Conservation (phyloP, 92 coral and sea anemone genomes). For the Micromussa lordhowensis region DNA sequence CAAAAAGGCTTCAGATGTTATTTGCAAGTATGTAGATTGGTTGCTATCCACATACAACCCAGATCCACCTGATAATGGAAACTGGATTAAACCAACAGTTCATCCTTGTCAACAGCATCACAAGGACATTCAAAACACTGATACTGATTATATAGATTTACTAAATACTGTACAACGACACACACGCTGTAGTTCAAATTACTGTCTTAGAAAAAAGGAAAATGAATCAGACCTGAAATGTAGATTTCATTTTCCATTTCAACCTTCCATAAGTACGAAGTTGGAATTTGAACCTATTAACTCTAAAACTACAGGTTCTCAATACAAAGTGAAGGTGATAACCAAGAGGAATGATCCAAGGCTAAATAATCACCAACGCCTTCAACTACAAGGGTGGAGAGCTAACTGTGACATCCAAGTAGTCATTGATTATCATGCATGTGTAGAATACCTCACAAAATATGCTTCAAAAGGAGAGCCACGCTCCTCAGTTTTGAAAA, state of each 20-base stretch:
- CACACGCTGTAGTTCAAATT: constrained; percentile 71
- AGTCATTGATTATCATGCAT: too few relatives aligned
- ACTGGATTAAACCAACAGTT: constrained; percentile 35
- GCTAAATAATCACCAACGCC: constrained; percentile 49
- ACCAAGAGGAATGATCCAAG: constrained; percentile 60
- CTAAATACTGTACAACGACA: constrained; percentile 46
- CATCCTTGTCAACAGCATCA: constrained; percentile 40
- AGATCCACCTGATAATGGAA: constrained; percentile 18
- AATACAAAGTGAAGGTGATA: constrained; percentile 59
- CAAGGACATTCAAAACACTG: constrained; percentile 25
- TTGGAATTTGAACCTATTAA: constrained; percentile 59
- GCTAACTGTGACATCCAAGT: too few relatives aligned
- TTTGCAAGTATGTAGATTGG: not conserved
- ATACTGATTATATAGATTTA: constrained; percentile 40
- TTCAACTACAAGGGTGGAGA: too few relatives aligned
- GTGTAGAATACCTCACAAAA: too few relatives aligned
- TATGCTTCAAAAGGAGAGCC: constrained; percentile 40
- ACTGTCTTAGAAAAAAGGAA: constrained; percentile 62
- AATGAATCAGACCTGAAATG: constrained; percentile 62
- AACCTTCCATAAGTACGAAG: constrained; percentile 7
- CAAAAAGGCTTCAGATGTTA: not conserved
- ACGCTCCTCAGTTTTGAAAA: constrained; percentile 17
- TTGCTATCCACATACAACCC: not conserved
- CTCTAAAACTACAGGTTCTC: constrained; percentile 33
- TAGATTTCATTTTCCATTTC: constrained; percentile 71